A percentile compares a stretch with the other conserved stretches of the same genome.
These are phyloP conservation scores for Goniozus legneri DNA, from an alignment of 1,140 invertebrate genomes.

Conservation along the genomic window DNA sequence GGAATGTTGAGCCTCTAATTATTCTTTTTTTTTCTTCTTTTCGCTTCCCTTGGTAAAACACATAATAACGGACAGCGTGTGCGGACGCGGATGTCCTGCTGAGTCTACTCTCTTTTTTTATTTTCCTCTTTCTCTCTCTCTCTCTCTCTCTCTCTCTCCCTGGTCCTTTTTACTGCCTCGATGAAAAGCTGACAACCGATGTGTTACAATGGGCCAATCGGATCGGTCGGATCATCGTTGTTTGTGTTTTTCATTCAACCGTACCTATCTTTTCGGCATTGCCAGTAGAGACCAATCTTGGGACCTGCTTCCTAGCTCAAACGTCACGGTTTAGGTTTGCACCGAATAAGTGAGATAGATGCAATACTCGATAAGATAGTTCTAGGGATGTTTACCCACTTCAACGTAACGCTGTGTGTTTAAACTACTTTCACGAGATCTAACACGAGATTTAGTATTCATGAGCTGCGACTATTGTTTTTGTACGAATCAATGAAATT, in stretches of 20 bases:
- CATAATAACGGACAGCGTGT: constrained; percentile 36
- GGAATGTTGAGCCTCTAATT: constrained; percentile 9
- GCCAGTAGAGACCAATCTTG: neutral
- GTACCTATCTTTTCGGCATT: neutral
- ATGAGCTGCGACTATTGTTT: too few relatives aligned
- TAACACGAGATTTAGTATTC: too few relatives aligned
- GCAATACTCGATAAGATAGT: too few relatives aligned
- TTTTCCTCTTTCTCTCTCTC: neutral
- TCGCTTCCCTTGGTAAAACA: constrained; percentile 17
- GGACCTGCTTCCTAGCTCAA: constrained; percentile 8
- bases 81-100: constrained; percentile 36
- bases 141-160: constrained; percentile 1
- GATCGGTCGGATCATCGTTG: too few relatives aligned
- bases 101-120: constrained; percentile 8
- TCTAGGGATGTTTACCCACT: too few relatives aligned
- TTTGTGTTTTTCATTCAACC: too few relatives aligned
- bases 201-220: too few relatives aligned
- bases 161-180: constrained; percentile 11
- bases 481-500: too few relatives aligned
- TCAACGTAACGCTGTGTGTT: too few relatives aligned
- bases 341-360: too few relatives aligned
- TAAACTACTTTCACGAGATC: too few relatives aligned
- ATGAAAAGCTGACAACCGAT: neutral
- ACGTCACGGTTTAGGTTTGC: constrained; percentile 1
- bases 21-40: constrained; percentile 3